phyloP scores from a whole-genome alignment of 2,888 invertebrate species.

The Coelinius sp. region DNA sequence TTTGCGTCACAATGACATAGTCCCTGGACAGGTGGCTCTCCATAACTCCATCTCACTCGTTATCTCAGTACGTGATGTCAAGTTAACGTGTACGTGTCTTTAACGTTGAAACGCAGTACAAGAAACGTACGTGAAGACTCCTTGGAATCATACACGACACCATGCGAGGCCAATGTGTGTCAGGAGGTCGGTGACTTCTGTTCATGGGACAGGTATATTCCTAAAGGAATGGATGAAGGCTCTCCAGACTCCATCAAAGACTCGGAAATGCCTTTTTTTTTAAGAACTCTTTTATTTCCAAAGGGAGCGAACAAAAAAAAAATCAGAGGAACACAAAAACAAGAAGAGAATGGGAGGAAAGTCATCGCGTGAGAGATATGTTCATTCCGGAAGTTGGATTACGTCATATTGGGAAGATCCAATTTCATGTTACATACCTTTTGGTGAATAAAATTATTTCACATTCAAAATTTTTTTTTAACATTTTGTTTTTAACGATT shows the following conservation, averaged over 20 bases:
- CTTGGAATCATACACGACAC: constrained; percentile 23
- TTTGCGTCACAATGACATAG: constrained; percentile 13
- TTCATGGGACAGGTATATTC: constrained; percentile 36
- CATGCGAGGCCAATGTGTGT: constrained; percentile 51
- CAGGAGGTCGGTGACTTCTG: constrained; percentile 57
- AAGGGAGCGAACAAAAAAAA: not conserved
- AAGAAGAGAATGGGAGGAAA: constrained; percentile 5
- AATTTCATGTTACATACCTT: not conserved
- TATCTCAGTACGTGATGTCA: constrained; percentile 30
- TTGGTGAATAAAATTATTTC: not conserved
- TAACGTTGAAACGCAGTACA: constrained; percentile 36
- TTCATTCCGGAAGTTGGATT: constrained; percentile 17
- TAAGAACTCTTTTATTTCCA: not conserved
- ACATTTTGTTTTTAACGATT: no score
- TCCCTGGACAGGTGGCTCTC: constrained; percentile 16
- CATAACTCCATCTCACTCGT: not conserved
- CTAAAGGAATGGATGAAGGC: constrained; percentile 19
- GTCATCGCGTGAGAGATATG: constrained; percentile 16
- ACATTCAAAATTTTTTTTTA: no score
- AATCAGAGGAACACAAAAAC: not conserved
- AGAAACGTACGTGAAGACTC: constrained; percentile 40
- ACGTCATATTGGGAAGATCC: not conserved
- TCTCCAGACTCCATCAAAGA: constrained; percentile 16
- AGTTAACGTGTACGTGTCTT: constrained; percentile 31
- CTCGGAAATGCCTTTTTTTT: constrained; percentile 2